Evolutionary conservation across 2,797 vertebrate genomes (phyloP).

Genomic region (Acestrorhynchus altus): DNA sequence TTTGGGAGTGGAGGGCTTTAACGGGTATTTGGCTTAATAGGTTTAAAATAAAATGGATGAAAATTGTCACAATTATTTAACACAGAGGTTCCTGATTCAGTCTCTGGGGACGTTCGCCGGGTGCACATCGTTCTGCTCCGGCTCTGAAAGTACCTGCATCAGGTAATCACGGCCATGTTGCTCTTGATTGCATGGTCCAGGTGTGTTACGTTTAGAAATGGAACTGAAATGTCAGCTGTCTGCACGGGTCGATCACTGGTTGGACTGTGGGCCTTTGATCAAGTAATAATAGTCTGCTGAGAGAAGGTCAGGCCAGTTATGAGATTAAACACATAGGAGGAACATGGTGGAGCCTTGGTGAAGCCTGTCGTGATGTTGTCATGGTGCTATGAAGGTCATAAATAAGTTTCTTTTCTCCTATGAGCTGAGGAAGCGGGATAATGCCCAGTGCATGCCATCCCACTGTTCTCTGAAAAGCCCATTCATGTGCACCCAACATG

Average conservation of each 20-base stretch:
- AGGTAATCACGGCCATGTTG: not conserved
- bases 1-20: conserved; percentile 19
- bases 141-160: not conserved
- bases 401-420: too few relatives aligned
- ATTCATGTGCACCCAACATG: too few relatives aligned
- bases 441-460: too few relatives aligned
- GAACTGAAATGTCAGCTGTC: not conserved
- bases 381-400: too few relatives aligned
- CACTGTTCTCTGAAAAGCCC: too few relatives aligned
- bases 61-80: conserved; percentile 1
- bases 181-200: not conserved
- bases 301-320: not conserved
- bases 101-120: not conserved
- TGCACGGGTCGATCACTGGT: not conserved
- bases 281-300: not conserved
- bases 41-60: not conserved
- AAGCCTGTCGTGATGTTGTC: not conserved
- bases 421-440: too few relatives aligned
- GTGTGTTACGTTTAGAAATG: not conserved
- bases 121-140: not conserved
- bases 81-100: not conserved
- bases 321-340: not conserved
- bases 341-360: not conserved
- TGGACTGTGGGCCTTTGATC: not conserved
- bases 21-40: not conserved